Base-by-base conservation (phyloP, 2,113 vertebrate species). In the Gobius niger region DNA sequence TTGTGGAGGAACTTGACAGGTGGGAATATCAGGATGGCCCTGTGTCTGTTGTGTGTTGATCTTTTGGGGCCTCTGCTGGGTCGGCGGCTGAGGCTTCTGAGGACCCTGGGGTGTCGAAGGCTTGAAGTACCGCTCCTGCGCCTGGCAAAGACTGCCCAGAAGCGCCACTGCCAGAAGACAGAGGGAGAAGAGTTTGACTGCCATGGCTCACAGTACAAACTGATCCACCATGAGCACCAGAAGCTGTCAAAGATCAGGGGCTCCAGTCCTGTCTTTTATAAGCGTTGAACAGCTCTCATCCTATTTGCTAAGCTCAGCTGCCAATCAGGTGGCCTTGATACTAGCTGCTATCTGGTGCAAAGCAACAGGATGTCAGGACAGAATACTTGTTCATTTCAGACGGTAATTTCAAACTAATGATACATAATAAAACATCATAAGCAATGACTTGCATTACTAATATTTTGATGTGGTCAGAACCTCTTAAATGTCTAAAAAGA, bases 211-310 rank as follows among this genome's bases (percentile, higher is more conserved):
- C 80, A 83, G 68, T 80, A 68, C 9, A 76, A 46, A 74, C 57
- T 49, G 69, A 51, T 42, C 74, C 44, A 10, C 61, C 69, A 47
- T 61, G 41, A 62, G 57, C 60, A 24, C 24, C 24, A 63, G 24
- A 51, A 71, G 7, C 81, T 86, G 76, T 84, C 47, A 47, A 80
- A 82, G 9, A 47, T 42, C 0, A 46, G 12, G 0, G 8, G 44
- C 2, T 63, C 66, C 65, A 18, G n/a, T 0, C 7, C 34, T 44
- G 74, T 67, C 68, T 85, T 89, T 86, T 88, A 89, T 87, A 82
- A 73, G 53, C 62, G 52, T 19, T 24, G 46, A 73, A 56, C 2
- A 56, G 47, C 47, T 47, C 56, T 12, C 13, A 75, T 60, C 41
- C 16, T 63, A 78, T 89, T 61, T 65, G 65, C 62, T 76, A 56